Evolutionary conservation across 2,888 invertebrate species (phyloP).

Genomic region (Dynastes grantii): DNA sequence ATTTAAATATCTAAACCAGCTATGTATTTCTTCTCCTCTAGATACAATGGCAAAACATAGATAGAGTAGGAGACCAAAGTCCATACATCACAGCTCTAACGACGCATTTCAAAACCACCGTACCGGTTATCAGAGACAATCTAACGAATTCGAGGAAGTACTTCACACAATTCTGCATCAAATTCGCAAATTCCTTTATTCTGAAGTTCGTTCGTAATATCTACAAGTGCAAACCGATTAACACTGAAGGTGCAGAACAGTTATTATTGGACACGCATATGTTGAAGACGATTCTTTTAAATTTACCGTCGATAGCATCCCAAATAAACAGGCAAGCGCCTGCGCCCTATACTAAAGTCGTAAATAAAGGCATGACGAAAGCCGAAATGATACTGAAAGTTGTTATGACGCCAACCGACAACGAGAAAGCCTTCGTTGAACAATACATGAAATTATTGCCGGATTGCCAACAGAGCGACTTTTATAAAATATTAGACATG

Average conservation of each 20-base stretch:
- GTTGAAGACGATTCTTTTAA: slow-evolving; percentile 93
- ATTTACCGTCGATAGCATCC: slow-evolving; percentile 93
- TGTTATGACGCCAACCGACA: slow-evolving; percentile 94
- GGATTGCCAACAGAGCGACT: slow-evolving; percentile 90
- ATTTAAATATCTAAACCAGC: slow-evolving; percentile 20
- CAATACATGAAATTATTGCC: slow-evolving; percentile 93
- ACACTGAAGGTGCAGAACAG: slow-evolving; percentile 95
- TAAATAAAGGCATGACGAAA: slow-evolving; percentile 90
- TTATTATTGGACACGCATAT: slow-evolving; percentile 94
- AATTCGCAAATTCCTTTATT: slow-evolving; percentile 96
- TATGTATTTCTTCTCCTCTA: slow-evolving; percentile 63
- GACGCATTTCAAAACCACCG: slow-evolving; percentile 86
- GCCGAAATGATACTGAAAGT: slow-evolving; percentile 99
- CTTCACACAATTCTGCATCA: slow-evolving; percentile 97
- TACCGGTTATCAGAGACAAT: slow-evolving; percentile 92
- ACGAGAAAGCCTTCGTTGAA: slow-evolving; percentile 85
- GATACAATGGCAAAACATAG: slow-evolving; percentile 94
- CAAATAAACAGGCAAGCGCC: slow-evolving; percentile 92
- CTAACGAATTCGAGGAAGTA: slow-evolving; percentile 94
- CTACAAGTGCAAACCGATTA: slow-evolving; percentile 92
- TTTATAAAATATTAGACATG: slow-evolving; percentile 96
- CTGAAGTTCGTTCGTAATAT: slow-evolving; percentile 94
- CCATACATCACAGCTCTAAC: slow-evolving; percentile 94
- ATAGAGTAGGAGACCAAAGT: slow-evolving; percentile 97
- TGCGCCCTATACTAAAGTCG: slow-evolving; percentile 86